Percentiles rank a stretch among this genome's conserved stretches.
Conservation (phyloP, 2,888 invertebrate species). For the Drepana falcataria region DNA sequence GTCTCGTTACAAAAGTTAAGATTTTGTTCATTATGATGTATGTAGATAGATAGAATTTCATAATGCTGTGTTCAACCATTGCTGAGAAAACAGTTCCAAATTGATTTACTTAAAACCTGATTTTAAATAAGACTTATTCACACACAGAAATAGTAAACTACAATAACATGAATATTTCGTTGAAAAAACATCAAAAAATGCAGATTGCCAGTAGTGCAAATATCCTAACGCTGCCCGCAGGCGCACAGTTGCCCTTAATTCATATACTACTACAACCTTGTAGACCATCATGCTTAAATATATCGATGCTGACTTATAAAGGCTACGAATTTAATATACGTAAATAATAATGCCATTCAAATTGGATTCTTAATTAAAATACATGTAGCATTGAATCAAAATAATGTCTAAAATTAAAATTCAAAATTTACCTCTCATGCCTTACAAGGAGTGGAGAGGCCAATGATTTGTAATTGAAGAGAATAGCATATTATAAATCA, state of each 20-base stretch:
- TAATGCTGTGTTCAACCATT: slow-evolving; percentile 60
- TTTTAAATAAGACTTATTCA: slow-evolving; percentile 70
- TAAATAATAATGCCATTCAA: slow-evolving; percentile 50
- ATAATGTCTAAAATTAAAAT: slow-evolving; percentile 56
- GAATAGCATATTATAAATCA: no score
- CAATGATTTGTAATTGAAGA: slow-evolving; percentile 3
- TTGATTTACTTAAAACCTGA: slow-evolving; percentile 74
- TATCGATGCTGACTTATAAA: slow-evolving; percentile 57
- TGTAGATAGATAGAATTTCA: slow-evolving; percentile 57
- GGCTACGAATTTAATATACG: slow-evolving; percentile 58
- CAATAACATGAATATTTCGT: slow-evolving; percentile 69
- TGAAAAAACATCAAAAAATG: slow-evolving; percentile 76
- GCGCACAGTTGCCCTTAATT: slow-evolving; percentile 57
- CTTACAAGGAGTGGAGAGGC: slow-evolving; percentile 51
- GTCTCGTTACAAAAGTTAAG: slow-evolving; percentile 58
- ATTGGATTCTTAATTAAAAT: slow-evolving; percentile 68
- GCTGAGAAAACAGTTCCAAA: slow-evolving; percentile 74
- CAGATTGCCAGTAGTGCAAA: slow-evolving; percentile 58
- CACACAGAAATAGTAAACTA: slow-evolving; percentile 67
- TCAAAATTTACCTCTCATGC: slow-evolving; percentile 55
- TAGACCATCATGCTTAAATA: slow-evolving; percentile 53
- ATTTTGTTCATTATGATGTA: slow-evolving; percentile 44
- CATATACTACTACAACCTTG: slow-evolving; percentile 57
- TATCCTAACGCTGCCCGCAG: slow-evolving; percentile 29
- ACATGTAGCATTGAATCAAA: slow-evolving; percentile 57